Conservation (phyloP, 2,113 vertebrate genomes). For the Planiliza haematocheilus region DNA sequence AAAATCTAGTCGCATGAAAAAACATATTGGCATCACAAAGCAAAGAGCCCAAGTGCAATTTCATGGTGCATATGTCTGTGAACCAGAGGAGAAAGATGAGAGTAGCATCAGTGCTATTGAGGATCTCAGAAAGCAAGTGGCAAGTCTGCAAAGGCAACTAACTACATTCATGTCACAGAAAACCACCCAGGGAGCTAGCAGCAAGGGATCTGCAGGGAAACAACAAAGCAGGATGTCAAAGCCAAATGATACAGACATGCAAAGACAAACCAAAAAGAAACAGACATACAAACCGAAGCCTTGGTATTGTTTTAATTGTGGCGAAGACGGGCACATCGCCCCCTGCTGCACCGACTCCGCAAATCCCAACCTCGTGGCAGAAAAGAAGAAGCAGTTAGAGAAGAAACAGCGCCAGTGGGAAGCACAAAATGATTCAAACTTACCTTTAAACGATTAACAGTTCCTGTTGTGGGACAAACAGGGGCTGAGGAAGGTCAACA, state of each 20-base stretch:
- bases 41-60: background rate
- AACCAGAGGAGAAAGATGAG: background rate
- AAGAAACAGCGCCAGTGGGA: background rate
- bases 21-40: slow-evolving; percentile 8
- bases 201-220: background rate
- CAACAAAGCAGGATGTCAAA: background rate
- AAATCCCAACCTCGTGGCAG: background rate
- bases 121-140: slow-evolving; percentile 12
- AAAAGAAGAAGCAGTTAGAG: slow-evolving; percentile 5
- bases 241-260: background rate
- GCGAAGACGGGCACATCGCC: background rate
- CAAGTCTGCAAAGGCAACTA: slow-evolving; percentile 8
- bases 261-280: background rate
- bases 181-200: background rate
- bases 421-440: background rate
- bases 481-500: slow-evolving; percentile 6
- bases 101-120: background rate
- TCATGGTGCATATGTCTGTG: background rate
- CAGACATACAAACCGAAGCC: background rate
- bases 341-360: slow-evolving; percentile 1
- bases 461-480: slow-evolving; percentile 21
- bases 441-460: background rate
- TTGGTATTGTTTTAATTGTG: background rate
- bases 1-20: slow-evolving; percentile 3
- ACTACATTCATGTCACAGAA: background rate